phyloP scores from a whole-genome alignment of 1,140 invertebrate species.

The Achatina immaculata region DNA sequence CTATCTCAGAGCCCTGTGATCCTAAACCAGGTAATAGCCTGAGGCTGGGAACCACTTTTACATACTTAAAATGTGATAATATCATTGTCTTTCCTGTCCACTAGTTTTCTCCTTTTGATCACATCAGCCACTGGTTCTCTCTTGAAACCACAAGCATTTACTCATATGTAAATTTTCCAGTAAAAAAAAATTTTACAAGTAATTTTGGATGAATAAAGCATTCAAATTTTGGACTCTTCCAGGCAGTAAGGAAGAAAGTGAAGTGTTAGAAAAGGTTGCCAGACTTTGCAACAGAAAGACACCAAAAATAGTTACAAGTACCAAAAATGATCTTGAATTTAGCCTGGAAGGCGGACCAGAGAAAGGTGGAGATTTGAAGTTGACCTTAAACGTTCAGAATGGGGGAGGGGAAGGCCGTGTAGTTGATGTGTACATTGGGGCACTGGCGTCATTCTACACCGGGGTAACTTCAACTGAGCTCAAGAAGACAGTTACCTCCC shows the following conservation, averaged over 20 bases:
- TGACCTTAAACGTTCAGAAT: conserved; percentile 54
- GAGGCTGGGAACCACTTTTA: too few species aligned
- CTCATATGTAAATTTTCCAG: too few species aligned
- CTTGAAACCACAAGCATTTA: too few species aligned
- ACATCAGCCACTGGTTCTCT: too few species aligned
- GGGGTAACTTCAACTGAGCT: conserved; percentile 59
- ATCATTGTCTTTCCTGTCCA: too few species aligned
- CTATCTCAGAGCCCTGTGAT: too few species aligned
- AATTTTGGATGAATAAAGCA: too few species aligned
- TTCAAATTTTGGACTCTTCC: not conserved
- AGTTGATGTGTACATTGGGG: conserved; percentile 54
- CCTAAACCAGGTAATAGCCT: too few species aligned
- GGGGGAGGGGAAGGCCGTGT: conserved; percentile 47
- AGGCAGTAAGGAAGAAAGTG: conserved; percentile 53
- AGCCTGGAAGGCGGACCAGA: conserved; percentile 49
- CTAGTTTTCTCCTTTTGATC: too few species aligned
- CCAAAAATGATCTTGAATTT: conserved; percentile 55
- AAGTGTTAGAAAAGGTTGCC: conserved; percentile 47
- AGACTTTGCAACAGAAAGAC: conserved; percentile 48
- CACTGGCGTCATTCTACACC: conserved; percentile 60
- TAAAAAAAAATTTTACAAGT: too few species aligned
- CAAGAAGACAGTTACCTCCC: conserved; percentile 50
- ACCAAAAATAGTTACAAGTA: conserved; percentile 30
- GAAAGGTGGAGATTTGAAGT: conserved; percentile 54
- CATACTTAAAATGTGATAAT: too few species aligned